A percentile compares a stretch with the other conserved stretches of the same genome.
Conservation (phyloP, 2,797 vertebrate genomes). For the Enteromius thamalakanensis region DNA sequence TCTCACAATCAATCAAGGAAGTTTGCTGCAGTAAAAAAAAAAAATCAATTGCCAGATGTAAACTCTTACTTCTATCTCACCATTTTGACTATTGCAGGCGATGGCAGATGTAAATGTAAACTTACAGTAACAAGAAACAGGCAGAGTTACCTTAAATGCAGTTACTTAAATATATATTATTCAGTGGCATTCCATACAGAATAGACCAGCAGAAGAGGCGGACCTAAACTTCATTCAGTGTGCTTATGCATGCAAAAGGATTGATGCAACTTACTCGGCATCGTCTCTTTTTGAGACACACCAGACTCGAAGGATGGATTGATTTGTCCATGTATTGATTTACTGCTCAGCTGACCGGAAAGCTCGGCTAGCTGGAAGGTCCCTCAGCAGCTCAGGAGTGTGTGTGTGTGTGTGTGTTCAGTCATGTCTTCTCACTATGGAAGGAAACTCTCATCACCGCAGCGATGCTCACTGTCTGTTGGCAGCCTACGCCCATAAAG, state of each 20-base stretch:
- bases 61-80: not conserved
- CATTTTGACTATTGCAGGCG: not conserved
- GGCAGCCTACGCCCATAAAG: constrained; percentile 55
- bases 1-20: not conserved
- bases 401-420: constrained; percentile 7
- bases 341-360: constrained; percentile 31
- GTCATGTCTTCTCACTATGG: constrained; percentile 25
- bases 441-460: constrained; percentile 74
- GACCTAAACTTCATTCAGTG: not conserved
- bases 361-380: constrained; percentile 16
- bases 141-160: not conserved
- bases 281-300: not conserved
- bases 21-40: too few relatives aligned
- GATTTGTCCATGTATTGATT: constrained; percentile 23
- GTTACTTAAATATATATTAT: not conserved
- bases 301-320: not conserved
- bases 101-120: not conserved
- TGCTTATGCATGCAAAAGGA: not conserved
- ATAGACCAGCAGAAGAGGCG: not conserved
- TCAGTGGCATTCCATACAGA: not conserved
- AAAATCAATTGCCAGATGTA: not conserved
- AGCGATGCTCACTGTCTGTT: constrained; percentile 45
- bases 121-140: not conserved
- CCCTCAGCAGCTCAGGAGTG: constrained; percentile 17
- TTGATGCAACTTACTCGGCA: constrained; percentile 9